These are phyloP conservation scores for Muntiacus reevesi DNA, from an alignment of 2,113 vertebrate genomes.

Conservation along the genomic window DNA sequence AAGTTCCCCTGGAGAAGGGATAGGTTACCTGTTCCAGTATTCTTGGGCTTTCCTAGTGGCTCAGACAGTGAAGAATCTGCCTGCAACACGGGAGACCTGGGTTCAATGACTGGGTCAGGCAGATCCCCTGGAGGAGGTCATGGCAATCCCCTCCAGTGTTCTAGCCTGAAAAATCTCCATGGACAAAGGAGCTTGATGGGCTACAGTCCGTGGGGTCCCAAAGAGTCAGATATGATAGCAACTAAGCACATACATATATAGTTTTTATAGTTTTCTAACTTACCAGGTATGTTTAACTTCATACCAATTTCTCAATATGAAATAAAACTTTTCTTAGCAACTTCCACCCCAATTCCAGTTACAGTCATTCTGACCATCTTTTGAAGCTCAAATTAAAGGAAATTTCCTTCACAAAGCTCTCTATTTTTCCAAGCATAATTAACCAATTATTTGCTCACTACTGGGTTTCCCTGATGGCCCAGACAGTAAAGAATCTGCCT, in stretches of 20 bases:
- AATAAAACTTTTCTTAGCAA: background rate
- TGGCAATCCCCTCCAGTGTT: background rate
- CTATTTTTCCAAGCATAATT: background rate
- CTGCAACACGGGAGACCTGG: accelerated
- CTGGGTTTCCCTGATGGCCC: background rate
- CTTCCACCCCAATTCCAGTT: background rate
- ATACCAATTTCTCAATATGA: background rate
- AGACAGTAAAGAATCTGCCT: background rate
- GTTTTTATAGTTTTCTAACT: background rate
- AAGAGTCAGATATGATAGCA: accelerated
- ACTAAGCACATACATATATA: too few species aligned
- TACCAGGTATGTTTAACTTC: background rate
- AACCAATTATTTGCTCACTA: background rate
- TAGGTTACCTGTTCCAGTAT: background rate
- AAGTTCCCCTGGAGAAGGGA: background rate
- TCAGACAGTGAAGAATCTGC: background rate
- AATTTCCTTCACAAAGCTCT: background rate
- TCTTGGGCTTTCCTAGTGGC: background rate
- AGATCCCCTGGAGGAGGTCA: background rate
- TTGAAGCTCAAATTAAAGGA: background rate
- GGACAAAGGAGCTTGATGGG: background rate
- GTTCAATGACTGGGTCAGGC: background rate
- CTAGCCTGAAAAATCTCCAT: background rate
- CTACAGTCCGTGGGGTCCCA: background rate
- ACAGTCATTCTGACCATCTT: background rate